phyloP scores from a whole-genome alignment of 2,113 vertebrate species.

The Cryptotis parvus region DNA sequence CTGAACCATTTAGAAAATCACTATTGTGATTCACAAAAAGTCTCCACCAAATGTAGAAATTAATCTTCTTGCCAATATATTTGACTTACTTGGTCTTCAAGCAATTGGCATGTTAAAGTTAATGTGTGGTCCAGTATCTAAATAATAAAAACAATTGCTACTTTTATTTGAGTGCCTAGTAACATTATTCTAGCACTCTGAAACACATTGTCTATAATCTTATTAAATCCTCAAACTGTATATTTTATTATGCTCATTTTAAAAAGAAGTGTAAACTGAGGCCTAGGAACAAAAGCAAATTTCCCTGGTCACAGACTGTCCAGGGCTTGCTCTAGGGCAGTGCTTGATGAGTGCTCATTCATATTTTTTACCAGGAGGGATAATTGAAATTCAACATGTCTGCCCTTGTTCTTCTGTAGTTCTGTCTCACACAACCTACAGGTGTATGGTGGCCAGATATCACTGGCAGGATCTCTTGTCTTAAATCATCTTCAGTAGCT shows the following conservation, averaged over 20 bases:
- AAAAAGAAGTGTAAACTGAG: neutral
- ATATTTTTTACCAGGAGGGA: neutral
- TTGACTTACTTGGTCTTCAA: slow-evolving; percentile 66
- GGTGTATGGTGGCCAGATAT: neutral
- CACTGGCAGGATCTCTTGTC: neutral
- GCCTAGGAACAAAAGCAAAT: neutral
- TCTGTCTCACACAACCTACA: neutral
- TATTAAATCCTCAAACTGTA: neutral
- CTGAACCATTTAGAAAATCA: slow-evolving; percentile 77
- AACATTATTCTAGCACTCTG: neutral
- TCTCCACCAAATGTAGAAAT: slow-evolving; percentile 61
- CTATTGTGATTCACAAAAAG: slow-evolving; percentile 67
- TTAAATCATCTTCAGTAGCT: neutral
- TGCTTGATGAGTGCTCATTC: neutral
- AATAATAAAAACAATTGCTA: slow-evolving; percentile 19
- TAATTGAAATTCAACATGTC: neutral
- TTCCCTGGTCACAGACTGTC: neutral
- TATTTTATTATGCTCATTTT: neutral
- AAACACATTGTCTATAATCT: neutral
- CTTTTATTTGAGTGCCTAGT: slow-evolving; percentile 7
- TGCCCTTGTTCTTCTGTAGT: neutral
- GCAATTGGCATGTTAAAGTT: slow-evolving; percentile 50
- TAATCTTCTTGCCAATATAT: slow-evolving; percentile 64
- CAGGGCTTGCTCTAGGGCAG: neutral
- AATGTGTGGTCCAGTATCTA: slow-evolving; percentile 6